These are phyloP conservation scores for Microctonus hyperodae DNA, from an alignment of 2,888 invertebrate genomes.

Conservation along the genomic window DNA sequence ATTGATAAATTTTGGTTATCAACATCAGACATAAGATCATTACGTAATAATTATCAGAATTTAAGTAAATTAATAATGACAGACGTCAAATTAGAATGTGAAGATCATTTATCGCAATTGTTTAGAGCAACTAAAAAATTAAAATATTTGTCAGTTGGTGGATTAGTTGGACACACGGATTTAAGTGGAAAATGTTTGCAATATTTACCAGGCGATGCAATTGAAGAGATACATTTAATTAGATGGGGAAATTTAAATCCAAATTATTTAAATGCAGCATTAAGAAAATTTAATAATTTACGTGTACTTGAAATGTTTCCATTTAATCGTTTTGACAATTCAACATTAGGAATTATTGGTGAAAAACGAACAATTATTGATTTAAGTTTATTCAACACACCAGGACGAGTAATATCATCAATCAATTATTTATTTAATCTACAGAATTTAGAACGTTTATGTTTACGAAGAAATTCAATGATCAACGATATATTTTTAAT, in stretches of 20 bases:
- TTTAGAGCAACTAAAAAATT: slow-evolving; percentile 52
- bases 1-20: slow-evolving; percentile 62
- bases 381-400: slow-evolving; percentile 49
- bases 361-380: slow-evolving; percentile 43
- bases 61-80: slow-evolving; percentile 65
- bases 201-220: slow-evolving; percentile 47
- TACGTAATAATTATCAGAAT: slow-evolving; percentile 65
- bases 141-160: slow-evolving; percentile 45
- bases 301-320: slow-evolving; percentile 44
- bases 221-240: slow-evolving; percentile 51
- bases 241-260: slow-evolving; percentile 48
- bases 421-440: slow-evolving; percentile 62
- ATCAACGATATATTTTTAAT: slow-evolving; percentile 67
- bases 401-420: slow-evolving; percentile 53
- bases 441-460: slow-evolving; percentile 64
- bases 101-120: slow-evolving; percentile 52
- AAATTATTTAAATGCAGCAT: slow-evolving; percentile 44
- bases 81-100: slow-evolving; percentile 61
- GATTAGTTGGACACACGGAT: slow-evolving; percentile 34
- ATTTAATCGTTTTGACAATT: slow-evolving; percentile 45
- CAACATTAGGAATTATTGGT: slow-evolving; percentile 46
- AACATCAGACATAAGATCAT: slow-evolving; percentile 64
- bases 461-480: slow-evolving; percentile 63
- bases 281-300: slow-evolving; percentile 47
- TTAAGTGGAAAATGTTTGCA: slow-evolving; percentile 52